A percentile compares a stretch with the other conserved stretches of the same genome.
Conservation (phyloP, 2,888 invertebrate genomes). For the Hermaeophaga mercurialis region DNA sequence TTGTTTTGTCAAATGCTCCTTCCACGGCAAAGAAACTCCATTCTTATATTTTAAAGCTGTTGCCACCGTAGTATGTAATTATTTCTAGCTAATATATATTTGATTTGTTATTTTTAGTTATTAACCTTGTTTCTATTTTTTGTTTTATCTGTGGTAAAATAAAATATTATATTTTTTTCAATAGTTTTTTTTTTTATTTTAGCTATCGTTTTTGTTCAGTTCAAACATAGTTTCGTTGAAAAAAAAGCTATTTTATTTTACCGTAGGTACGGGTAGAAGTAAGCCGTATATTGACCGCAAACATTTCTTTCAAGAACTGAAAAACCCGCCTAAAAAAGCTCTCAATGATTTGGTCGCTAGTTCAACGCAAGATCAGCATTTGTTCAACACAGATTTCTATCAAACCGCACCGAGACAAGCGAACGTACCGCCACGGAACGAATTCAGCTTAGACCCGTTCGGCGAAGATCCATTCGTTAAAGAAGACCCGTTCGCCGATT, state of each 20-base stretch:
- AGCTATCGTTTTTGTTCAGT: constrained; percentile 28
- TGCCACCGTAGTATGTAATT: too few relatives aligned
- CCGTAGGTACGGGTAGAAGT: constrained; percentile 78
- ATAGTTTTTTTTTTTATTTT: constrained; percentile 37
- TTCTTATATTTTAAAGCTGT: too few relatives aligned
- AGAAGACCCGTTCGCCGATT: constrained; percentile 69
- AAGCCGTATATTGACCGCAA: constrained; percentile 94
- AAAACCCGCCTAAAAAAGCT: constrained; percentile 92
- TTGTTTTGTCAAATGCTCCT: too few relatives aligned
- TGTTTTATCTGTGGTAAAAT: constrained; percentile 50
- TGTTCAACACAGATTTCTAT: constrained; percentile 37
- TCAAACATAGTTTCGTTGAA: constrained; percentile 27
- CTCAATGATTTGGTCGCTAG: constrained; percentile 77
- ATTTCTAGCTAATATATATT: too few relatives aligned
- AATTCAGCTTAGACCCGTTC: constrained; percentile 67
- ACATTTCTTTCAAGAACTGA: constrained; percentile 94
- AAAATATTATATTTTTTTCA: constrained; percentile 42
- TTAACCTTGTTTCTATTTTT: constrained; percentile 10
- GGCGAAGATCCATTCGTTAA: constrained; percentile 77
- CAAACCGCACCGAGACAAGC: constrained; percentile 27
- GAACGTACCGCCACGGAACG: constrained; percentile 40
- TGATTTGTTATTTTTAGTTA: too few relatives aligned
- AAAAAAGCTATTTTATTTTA: constrained; percentile 49
- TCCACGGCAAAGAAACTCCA: too few relatives aligned
- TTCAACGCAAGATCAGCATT: constrained; percentile 33